A percentile compares a stretch with the other conserved stretches of the same genome.
Conservation (phyloP, 2,888 invertebrate species). For the Theretra japonica region DNA sequence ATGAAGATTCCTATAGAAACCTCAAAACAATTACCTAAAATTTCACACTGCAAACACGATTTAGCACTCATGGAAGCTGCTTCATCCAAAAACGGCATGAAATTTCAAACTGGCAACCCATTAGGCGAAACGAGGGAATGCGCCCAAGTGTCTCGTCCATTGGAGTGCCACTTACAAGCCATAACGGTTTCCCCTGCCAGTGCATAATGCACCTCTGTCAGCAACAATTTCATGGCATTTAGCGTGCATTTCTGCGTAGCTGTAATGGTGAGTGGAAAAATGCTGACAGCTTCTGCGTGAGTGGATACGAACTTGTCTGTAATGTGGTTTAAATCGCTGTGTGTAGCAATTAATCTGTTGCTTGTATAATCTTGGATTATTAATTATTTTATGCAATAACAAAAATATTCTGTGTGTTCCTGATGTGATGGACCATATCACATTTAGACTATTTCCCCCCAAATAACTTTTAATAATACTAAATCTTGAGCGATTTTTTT, state of each 20-base stretch:
- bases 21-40: too few species aligned
- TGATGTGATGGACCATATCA: too few species aligned
- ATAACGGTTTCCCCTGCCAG: conserved; percentile 38
- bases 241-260: conserved; percentile 4
- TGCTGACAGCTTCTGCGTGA: neutral
- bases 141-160: conserved; percentile 50
- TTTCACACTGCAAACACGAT: too few species aligned
- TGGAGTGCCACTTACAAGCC: conserved; percentile 36
- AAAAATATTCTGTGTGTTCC: too few species aligned
- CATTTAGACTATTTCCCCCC: too few species aligned
- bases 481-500: too few species aligned
- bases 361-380: neutral
- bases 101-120: conserved; percentile 75
- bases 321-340: neutral
- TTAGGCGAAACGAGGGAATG: conserved; percentile 75
- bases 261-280: neutral
- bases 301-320: neutral
- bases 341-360: neutral
- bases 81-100: neutral
- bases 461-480: too few species aligned
- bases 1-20: too few species aligned
- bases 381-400: too few species aligned
- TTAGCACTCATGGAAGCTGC: neutral
- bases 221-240: conserved; percentile 7
- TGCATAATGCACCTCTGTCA: conserved; percentile 38